Evolutionary conservation across 2,797 vertebrate species (phyloP), one percentile per base, ranked within the genome.

Genomic region (Myoxocephalus aenaeus): DNA sequence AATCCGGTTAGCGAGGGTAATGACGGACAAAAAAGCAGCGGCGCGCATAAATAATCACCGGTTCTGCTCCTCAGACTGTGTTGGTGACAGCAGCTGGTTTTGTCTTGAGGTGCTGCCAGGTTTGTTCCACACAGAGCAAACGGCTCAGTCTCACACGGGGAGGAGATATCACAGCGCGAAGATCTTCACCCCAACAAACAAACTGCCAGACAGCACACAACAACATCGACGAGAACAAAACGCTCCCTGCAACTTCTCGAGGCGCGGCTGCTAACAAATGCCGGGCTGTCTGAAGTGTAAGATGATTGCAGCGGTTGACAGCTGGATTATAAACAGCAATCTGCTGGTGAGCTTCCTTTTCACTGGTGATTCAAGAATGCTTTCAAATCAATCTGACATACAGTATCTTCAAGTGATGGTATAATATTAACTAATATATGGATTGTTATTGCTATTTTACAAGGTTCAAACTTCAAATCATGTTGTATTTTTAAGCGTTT

Each of bases 41-140:
- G 78, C 74, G 68, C 64, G 65, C 56, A 74, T 85, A 76, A 84
- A 82, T 65, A 82, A 74, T 77, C 63, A 22, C 44, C 17, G 25
- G 64, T 25, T 65, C 22, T 40, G 69, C 56, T 66, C 56, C 25
- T 77, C 63, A 25, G 65, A 70, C 14, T 11, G 59, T 40, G 67
- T 22, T 25, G 42, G 51, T 18, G 42, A 73, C 66, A 63, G 22
- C 46, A 70, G 63, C 62, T 81, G 76, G 62, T 80, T 76, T 76
- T 65, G 56, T 79, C 40, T 77, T 25, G 7, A 76, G 50, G 65
- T 56, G 50, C 53, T 53, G 65, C 58, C 51, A 63, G 46, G 34
- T 77, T 65, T 53, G 34, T 53, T 75, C 40, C 20, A 17, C 68
- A 50, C 42, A 70, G 2, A 75, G 65, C 51, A 75, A 54, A 64